Base-by-base conservation (phyloP, 2,888 invertebrate genomes). In the Mythimna albipuncta region DNA sequence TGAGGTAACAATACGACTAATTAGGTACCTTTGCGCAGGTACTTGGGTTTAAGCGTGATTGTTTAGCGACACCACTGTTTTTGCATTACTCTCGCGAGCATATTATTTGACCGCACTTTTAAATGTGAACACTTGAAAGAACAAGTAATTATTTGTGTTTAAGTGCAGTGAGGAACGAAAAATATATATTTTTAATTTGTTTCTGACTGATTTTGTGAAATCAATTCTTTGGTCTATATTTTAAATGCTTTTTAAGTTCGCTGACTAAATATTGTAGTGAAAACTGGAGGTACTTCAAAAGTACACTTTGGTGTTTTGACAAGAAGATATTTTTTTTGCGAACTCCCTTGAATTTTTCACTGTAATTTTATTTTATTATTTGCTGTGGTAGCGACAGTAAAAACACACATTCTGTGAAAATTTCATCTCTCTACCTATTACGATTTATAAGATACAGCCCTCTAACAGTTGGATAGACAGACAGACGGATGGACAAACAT, bases 21-120 rank as follows among this genome's bases (percentile, higher is more conserved):
- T 79, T 85, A 82, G 61, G 77, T 74, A 69, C 79, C 73, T 75
- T 67, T 75, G 73, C 75, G 79, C 89, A 89, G 89, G 89, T 89
- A 89, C 85, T 81, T 74, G 74, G 76, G 59, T 57, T 83, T 75
- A 77, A 79, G 58, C 59, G 79, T 72, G 82, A 84, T 84, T 80
- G 79, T 80, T 67, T 70, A 57, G 69, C 57, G 63, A 79, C 69
- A 74, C 66, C 58, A 66, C 44, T n/a, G 32, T 61, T 71, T 80
- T 73, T 68, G 62, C 72, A 66, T 73, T 83, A 69, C 70, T 66
- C 62, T 21, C 59, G 55, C 52, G 38, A 21, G n/a, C 44, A 54
- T 64, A 16, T 7, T 77, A 58, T 76, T 72, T 76, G 72, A 58
- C 21, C 57, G 26, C 69, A 41, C 11, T 21, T 80, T 70, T 67